A percentile compares a stretch with the other conserved stretches of the same genome.
These are phyloP conservation scores for Phymatocera aterrima DNA, from an alignment of 2,888 invertebrate species.

Conservation along the genomic window DNA sequence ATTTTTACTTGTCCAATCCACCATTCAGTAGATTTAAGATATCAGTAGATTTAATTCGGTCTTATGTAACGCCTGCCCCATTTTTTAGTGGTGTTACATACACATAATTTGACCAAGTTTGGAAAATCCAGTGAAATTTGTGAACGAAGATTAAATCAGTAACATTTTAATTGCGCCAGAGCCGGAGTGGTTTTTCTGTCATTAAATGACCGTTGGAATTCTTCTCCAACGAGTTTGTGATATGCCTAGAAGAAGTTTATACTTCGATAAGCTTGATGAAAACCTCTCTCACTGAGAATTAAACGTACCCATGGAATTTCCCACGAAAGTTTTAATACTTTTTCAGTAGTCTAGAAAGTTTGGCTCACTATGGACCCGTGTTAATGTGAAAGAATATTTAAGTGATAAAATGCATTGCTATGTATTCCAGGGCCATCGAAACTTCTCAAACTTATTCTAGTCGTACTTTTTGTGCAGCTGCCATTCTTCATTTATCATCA, in stretches of 20 bases:
- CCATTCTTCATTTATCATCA: not conserved
- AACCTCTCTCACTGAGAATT: slow-evolving; percentile 34
- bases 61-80: too few relatives aligned
- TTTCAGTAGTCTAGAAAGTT: slow-evolving; percentile 35
- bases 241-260: not conserved
- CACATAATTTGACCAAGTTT: too few relatives aligned
- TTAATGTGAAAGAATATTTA: slow-evolving; percentile 38
- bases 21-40: too few relatives aligned
- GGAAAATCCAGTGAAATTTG: too few relatives aligned
- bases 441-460: slow-evolving; percentile 20
- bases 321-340: slow-evolving; percentile 20
- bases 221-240: not conserved
- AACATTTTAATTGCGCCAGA: too few relatives aligned
- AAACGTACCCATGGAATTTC: not conserved
- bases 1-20: too few relatives aligned
- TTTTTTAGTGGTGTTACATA: too few relatives aligned
- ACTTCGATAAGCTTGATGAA: slow-evolving; percentile 1
- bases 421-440: slow-evolving; percentile 11
- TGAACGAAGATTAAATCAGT: too few relatives aligned
- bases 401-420: slow-evolving; percentile 43
- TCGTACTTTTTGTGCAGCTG: not conserved
- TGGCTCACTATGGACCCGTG: not conserved
- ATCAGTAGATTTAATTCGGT: too few relatives aligned
- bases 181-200: too few relatives aligned
- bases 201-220: not conserved